A percentile compares a stretch with the other conserved stretches of the same genome.
Conservation (phyloP, 2,113 vertebrate genomes). For the Alethe castanea region DNA sequence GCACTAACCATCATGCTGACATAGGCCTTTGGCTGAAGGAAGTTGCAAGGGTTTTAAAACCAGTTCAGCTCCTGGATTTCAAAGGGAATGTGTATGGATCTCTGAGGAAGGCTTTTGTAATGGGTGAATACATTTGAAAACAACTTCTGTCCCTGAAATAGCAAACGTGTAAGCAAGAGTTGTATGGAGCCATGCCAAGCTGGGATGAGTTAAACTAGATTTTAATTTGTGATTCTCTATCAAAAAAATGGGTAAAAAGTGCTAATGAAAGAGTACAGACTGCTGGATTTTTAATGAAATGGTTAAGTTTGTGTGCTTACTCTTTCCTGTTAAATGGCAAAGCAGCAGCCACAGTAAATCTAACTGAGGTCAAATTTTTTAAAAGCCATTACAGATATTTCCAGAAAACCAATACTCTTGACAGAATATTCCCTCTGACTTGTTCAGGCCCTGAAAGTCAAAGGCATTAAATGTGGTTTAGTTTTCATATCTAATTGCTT, state of each 20-base stretch:
- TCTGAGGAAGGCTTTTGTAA: not conserved
- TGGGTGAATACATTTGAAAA: not conserved
- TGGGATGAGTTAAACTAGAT: not conserved
- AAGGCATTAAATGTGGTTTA: conserved; percentile 5
- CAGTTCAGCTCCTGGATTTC: not conserved
- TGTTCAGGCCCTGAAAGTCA: not conserved
- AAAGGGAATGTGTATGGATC: not conserved
- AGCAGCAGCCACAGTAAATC: not conserved
- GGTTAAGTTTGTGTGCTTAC: not conserved
- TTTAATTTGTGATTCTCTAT: not conserved
- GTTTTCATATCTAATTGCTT: conserved; percentile 56
- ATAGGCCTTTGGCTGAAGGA: not conserved
- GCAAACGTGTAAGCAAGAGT: not conserved
- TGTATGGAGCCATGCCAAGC: not conserved
- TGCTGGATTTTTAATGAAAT: not conserved
- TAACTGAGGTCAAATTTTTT: not conserved
- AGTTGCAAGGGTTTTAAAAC: not conserved
- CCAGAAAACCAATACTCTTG: not conserved
- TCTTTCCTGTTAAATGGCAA: not conserved
- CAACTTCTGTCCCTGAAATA: not conserved
- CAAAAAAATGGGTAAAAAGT: not conserved
- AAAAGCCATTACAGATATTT: not conserved
- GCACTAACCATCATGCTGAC: not conserved
- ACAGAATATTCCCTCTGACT: not conserved
- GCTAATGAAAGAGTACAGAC: not conserved